Evolutionary conservation across 2,113 vertebrate genomes (phyloP), one percentile per base, ranked within the genome.

Genomic region (Myrmecophaga tridactyla): DNA sequence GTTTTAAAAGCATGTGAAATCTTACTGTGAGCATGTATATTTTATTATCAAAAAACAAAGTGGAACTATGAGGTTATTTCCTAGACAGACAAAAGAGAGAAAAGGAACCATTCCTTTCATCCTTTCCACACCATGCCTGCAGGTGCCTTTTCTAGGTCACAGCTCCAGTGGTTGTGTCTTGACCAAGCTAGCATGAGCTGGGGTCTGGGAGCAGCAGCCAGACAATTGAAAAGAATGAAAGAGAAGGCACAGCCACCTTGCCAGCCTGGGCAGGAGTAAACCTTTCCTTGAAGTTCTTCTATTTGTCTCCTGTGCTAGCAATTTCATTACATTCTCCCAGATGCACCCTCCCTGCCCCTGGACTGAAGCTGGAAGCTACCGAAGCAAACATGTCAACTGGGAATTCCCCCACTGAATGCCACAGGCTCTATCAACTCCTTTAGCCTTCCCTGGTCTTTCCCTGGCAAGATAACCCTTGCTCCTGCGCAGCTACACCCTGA

Each of bases 361-460:
- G 58, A 78, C 34, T 1, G 2, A 21, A 31, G 41, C 25, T 4
- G 0, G 27, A 31, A 2, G 15, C n/a, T 2, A 21, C 1, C 0
- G 56, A 25, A n/a, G 31, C 58, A 67, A 43, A 3, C 34, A 34
- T 78, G 27, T 25, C 56, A 7, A 2, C 1, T 60, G 20, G 29
- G 39, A 58, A 36, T 4, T 58, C 36, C n/a, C 6, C 13, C 51
- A 17, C 1, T 0, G 56, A 51, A 29, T 2, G 7, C 15, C 12
- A 18, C 9, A 39, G 39, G 41, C 3, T 20, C 34, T 21, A 3
- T 21, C 4, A 84, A 10, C 72, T 73, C 34, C 15, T n/a, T 10
- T 25, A 34, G 41, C 81, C 34, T 29, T 53, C 29, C 10, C 31
- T 46, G 36, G 48, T 14, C 0, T 29, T 41, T 6, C 17, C 11